Percentiles rank a stretch among this genome's conserved stretches.
Evolutionary conservation across 2,888 invertebrate genomes (phyloP).

Genomic region (Oegoconia quadripuncta): DNA sequence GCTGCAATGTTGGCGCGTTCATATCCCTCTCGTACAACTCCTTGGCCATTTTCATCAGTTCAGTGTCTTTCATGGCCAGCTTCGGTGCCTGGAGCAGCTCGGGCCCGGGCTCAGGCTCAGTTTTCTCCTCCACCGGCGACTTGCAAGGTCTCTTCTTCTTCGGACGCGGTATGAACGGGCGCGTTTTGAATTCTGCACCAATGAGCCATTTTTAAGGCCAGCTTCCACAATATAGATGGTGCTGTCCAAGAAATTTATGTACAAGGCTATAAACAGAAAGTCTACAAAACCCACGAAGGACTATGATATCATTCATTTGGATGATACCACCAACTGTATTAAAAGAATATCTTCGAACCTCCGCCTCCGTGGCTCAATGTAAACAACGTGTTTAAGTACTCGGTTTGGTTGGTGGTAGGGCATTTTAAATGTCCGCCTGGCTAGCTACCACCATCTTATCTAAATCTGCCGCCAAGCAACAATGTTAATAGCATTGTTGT

Average conservation of each 20-base stretch:
- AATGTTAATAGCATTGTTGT: too few relatives aligned
- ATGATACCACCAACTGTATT: too few relatives aligned
- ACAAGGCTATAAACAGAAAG: neutral
- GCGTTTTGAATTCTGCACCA: conserved; percentile 50
- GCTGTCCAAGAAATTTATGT: neutral
- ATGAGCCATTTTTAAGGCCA: neutral
- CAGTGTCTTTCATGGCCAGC: conserved; percentile 66
- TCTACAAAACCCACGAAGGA: neutral
- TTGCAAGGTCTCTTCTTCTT: conserved; percentile 44
- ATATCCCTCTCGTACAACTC: conserved; percentile 57
- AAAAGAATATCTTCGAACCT: too few relatives aligned
- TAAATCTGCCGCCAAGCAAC: too few relatives aligned
- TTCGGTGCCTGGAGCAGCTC: conserved; percentile 35
- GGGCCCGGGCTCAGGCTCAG: conserved; percentile 16
- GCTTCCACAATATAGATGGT: neutral
- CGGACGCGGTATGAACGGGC: conserved; percentile 52
- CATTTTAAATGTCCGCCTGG: too few relatives aligned
- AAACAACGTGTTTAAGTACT: too few relatives aligned
- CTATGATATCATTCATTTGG: neutral
- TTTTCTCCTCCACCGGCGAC: conserved; percentile 22
- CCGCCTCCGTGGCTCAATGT: too few relatives aligned
- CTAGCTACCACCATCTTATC: too few relatives aligned
- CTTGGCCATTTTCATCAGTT: conserved; percentile 61
- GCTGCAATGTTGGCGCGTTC: conserved; percentile 52
- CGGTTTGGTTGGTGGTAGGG: too few relatives aligned